Percentiles rank a stretch among this genome's conserved stretches.
phyloP scores from a whole-genome alignment of 2,113 vertebrate species.

The Platycercus adscitus region DNA sequence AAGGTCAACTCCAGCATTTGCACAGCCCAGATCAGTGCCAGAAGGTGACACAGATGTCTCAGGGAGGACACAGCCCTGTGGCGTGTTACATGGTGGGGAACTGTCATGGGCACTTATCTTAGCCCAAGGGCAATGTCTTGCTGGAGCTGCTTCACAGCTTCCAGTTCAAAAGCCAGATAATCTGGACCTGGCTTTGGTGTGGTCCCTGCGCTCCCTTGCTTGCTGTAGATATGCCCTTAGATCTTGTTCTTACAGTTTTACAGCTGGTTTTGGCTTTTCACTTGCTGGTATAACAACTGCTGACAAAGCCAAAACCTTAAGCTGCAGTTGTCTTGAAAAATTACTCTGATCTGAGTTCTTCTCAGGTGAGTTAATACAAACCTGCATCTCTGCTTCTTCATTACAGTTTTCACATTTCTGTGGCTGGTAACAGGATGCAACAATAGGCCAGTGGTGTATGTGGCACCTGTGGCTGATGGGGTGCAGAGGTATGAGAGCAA shows the following conservation, averaged over 20 bases:
- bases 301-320: neutral
- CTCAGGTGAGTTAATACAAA: neutral
- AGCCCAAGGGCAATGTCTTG: neutral
- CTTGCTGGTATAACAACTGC: neutral
- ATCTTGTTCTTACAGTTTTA: neutral
- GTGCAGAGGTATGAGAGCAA: neutral
- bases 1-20: fast-evolving
- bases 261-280: neutral
- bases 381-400: fast-evolving
- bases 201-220: neutral
- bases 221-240: neutral
- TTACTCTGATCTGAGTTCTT: neutral
- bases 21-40: neutral
- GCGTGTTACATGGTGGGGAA: fast-evolving
- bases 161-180: neutral
- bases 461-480: neutral
- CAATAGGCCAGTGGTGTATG: neutral
- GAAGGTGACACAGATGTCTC: neutral
- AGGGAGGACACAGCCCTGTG: neutral
- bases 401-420: fast-evolving
- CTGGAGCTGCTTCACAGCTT: neutral
- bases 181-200: neutral
- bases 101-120: fast-evolving
- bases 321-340: neutral
- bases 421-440: neutral